Evolutionary conservation across 92 coral and sea anemone species (phyloP), one percentile per base, ranked within the genome.

Genomic region (Siderastrea siderea): DNA sequence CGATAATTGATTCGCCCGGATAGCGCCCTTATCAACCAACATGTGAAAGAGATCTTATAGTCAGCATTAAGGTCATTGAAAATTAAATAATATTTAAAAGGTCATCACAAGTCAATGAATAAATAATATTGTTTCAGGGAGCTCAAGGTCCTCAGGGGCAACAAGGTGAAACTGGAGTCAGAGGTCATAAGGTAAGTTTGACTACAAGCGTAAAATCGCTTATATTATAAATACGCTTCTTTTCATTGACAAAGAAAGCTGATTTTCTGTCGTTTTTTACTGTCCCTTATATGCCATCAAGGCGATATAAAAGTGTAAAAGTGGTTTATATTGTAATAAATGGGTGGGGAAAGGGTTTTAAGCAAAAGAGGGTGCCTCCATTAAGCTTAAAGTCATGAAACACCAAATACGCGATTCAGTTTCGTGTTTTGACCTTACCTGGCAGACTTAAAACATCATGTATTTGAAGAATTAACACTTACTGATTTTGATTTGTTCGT

Each of bases 181-280:
- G 60, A 74, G 87, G 87, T 13, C 87, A 84, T 45, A 84, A 84
- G 87, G 87, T 84, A 43, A 11, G 86, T 70, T n/a, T 11, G 2
- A 16, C 8, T 26, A 26, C 13, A 0, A 12, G 0, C 11, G 1
- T 5, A 4, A 9, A 55, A 76, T 12, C 55, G 47, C 4, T 54
- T 19, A 58, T 15, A 3, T 4, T 3, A 10, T 58, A 12, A 58
- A 1, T 58, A 58, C 62, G 38, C 38, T 26, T 26, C 38, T 26
- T 26, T 26, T 26, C 62, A 58, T 12, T 58, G 10, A 10, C 10
- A 58, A 58, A 58, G 13, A 58, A 58, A 58, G 10, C 15, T 15
- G 62, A 58, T 10, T 58, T 58, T 58, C 62, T 10, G 13, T 58
- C 10, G 15, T 58, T 58, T 58, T 58, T 12, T 58, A 58, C 10